A percentile compares a stretch with the other conserved stretches of the same genome.
Evolutionary conservation across 23 tunicate genomes (phyloP).

Genomic region (Clavelina lepadiformis): DNA sequence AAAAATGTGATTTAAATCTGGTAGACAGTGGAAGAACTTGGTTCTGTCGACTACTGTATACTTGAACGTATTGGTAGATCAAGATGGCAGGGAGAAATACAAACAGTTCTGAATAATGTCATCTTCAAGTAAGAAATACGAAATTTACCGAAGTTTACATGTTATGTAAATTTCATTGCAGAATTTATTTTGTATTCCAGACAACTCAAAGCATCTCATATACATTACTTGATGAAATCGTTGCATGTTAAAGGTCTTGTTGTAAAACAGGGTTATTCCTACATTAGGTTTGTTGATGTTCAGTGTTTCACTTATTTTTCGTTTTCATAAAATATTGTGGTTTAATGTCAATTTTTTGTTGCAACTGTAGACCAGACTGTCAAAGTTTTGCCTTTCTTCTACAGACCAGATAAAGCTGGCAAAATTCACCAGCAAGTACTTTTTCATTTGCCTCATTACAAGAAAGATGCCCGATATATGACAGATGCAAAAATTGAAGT

Average conservation of each 20-base stretch:
- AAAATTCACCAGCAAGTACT: constrained; percentile 50
- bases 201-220: constrained; percentile 42
- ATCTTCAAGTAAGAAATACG: constrained; percentile 31
- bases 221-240: constrained; percentile 53
- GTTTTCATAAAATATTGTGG: neutral
- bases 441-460: constrained; percentile 25
- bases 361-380: neutral
- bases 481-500: constrained; percentile 10
- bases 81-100: constrained; percentile 78
- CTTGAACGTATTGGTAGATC: constrained; percentile 73
- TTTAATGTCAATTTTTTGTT: neutral
- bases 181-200: constrained; percentile 8
- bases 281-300: constrained; percentile 27
- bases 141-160: neutral
- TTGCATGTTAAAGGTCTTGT: constrained; percentile 32
- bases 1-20: constrained; percentile 2
- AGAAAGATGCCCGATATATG: constrained; percentile 6
- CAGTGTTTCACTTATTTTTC: neutral
- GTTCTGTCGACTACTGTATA: constrained; percentile 57
- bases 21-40: constrained; percentile 19
- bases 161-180: neutral
- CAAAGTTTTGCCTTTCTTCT: neutral
- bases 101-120: constrained; percentile 43
- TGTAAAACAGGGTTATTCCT: constrained; percentile 43
- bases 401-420: constrained; percentile 39